Evolutionary conservation across 2,888 invertebrate genomes (phyloP), one percentile per base, ranked within the genome.

Genomic region (Unio pictorum): DNA sequence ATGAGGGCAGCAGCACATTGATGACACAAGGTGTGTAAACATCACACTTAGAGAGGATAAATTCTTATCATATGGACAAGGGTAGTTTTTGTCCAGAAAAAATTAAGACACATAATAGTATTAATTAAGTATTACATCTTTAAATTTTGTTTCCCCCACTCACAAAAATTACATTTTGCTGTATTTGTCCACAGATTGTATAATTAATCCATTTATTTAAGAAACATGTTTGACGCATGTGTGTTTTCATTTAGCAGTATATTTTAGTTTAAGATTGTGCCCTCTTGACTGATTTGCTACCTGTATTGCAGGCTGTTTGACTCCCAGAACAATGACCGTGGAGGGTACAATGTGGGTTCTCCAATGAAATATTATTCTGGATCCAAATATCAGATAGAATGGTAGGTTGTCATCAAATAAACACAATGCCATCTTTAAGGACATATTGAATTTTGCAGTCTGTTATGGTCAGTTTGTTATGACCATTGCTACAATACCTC

Each of bases 271-370:
- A 45, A 45, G 2, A 45, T 3, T 15, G 15, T 45, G 15, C 59
- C 20, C 55, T 30, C 8, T 8, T 60, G 18, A 61, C 58, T 65
- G 26, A 54, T 61, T 68, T 57, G 26, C 7, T 58, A 68, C 68
- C 67, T 69, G 34, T 66, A 54, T 84, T 84, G 34, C 81, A 89
- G 90, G 75, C 66, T 89, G 71, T 90, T 89, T 82, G 88, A 90
- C 76, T 89, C 90, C 0, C 89, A 90, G 81, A 90, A 90, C 77
- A 90, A 90, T 71, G 78, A 87, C 66, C 78, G 89, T 71, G 90
- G 90, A 6, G 90, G 90, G 7, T 90, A 90, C 77, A 90, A 89
- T 81, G 87, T 88, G 7, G 90, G 90, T 20, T 76, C 80, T 62
- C 80, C 89, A 4, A 80, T 89, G 73, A 89, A 85, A 73, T 87